Evolutionary conservation across 2,797 vertebrate species (phyloP).

Genomic region (Argentina silus): DNA sequence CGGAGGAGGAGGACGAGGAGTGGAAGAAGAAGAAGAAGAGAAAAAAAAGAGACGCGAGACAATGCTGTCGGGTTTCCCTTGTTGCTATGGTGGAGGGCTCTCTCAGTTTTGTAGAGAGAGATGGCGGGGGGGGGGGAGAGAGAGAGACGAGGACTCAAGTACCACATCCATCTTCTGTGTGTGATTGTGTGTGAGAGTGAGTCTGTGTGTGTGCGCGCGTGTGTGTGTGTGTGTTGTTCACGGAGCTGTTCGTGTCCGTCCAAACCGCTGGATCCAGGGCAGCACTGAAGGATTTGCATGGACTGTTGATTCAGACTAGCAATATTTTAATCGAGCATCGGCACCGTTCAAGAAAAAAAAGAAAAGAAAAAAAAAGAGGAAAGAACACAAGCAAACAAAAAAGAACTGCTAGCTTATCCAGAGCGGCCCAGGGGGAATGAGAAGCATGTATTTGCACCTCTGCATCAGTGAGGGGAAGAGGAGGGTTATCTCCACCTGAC

Average conservation of each 20-base stretch:
- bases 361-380: constrained; percentile 56
- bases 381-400: constrained; percentile 64
- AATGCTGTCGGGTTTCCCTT: constrained; percentile 40
- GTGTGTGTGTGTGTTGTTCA: constrained; percentile 61
- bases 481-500: constrained; percentile 53
- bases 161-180: constrained; percentile 69
- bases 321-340: constrained; percentile 84
- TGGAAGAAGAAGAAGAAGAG: background rate
- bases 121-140: constrained; percentile 17
- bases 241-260: constrained; percentile 77
- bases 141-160: constrained; percentile 69
- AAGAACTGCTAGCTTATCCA: constrained; percentile 70
- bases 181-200: constrained; percentile 55
- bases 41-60: background rate
- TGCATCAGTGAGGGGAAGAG: constrained; percentile 53
- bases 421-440: constrained; percentile 60
- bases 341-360: constrained; percentile 70
- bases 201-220: constrained; percentile 11
- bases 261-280: constrained; percentile 81
- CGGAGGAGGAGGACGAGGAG: constrained; percentile 3
- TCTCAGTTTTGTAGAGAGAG: constrained; percentile 27
- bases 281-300: constrained; percentile 81
- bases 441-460: constrained; percentile 66
- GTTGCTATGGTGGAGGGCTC: constrained; percentile 45
- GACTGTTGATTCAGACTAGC: constrained; percentile 86